These are phyloP conservation scores for Boloria selene DNA, from an alignment of 2,888 invertebrate species.

Conservation along the genomic window DNA sequence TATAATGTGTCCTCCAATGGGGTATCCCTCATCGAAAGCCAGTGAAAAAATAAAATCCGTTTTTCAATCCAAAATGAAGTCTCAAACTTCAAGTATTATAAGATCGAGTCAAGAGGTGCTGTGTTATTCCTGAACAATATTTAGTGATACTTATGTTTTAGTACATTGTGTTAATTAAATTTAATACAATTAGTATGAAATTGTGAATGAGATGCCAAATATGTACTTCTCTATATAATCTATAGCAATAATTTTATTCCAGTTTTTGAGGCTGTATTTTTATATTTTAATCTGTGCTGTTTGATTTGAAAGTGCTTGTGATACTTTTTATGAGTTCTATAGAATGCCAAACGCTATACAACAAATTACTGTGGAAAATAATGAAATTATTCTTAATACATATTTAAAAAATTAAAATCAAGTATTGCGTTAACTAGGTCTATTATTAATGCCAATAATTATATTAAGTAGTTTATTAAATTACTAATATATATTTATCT, in stretches of 20 bases:
- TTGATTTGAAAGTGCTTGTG: constrained; percentile 7
- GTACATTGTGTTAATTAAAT: constrained; percentile 52
- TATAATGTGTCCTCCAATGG: no score
- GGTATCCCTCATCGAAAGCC: background rate
- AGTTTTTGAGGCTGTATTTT: constrained; percentile 41
- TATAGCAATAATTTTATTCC: constrained; percentile 49
- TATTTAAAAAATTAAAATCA: no score
- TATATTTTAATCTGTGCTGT: background rate
- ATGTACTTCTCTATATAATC: constrained; percentile 5
- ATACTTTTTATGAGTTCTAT: background rate
- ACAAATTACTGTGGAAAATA: background rate
- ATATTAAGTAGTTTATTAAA: no score
- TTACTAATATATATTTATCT: no score
- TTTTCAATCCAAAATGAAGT: constrained; percentile 50
- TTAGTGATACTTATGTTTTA: constrained; percentile 48
- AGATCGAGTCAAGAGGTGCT: constrained; percentile 63
- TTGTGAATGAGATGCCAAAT: constrained; percentile 79
- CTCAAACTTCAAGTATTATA: constrained; percentile 45
- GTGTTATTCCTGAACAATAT: constrained; percentile 51
- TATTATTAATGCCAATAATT: no score
- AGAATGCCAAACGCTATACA: background rate
- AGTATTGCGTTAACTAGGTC: no score
- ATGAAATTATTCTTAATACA: no score
- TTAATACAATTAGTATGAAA: constrained; percentile 59
- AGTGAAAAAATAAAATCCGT: constrained; percentile 1